Evolutionary conservation across 2,797 vertebrate species (phyloP).

Genomic region (Semaprochilodus insignis): DNA sequence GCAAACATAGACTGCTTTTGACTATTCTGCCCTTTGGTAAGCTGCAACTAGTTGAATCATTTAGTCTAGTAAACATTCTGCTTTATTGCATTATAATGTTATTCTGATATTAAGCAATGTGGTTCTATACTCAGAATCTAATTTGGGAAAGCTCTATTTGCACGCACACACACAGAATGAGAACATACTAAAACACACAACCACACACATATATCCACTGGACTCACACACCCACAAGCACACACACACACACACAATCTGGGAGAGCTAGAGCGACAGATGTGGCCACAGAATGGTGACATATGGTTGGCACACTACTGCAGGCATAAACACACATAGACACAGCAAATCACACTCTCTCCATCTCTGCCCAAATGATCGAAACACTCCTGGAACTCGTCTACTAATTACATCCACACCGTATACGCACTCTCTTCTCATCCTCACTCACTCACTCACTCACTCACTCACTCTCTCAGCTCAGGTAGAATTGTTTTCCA

Average conservation of each 20-base stretch:
- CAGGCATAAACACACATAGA: slow-evolving; percentile 54
- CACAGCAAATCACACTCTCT: slow-evolving; percentile 42
- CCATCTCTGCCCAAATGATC: slow-evolving; percentile 35
- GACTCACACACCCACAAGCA: slow-evolving; percentile 5
- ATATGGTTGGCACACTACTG: slow-evolving; percentile 59
- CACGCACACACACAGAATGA: slow-evolving; percentile 13
- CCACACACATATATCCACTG: slow-evolving; percentile 12
- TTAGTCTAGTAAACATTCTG: no score
- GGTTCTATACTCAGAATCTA: no score
- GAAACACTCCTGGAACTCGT: slow-evolving; percentile 38
- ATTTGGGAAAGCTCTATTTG: not conserved
- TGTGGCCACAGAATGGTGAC: slow-evolving; percentile 62
- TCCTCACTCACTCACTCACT: not conserved
- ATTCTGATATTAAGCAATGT: no score
- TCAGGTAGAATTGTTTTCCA: slow-evolving; percentile 29
- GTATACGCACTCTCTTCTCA: slow-evolving; percentile 3
- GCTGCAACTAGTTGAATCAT: no score
- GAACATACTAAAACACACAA: not conserved
- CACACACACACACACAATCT: slow-evolving; percentile 44
- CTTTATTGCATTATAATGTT: no score
- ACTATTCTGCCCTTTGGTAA: no score
- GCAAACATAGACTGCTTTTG: no score
- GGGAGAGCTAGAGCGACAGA: slow-evolving; percentile 56
- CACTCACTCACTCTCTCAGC: not conserved
- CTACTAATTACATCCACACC: slow-evolving; percentile 45